Conservation (phyloP, 2,797 vertebrate species). For the Malurus splendens region DNA sequence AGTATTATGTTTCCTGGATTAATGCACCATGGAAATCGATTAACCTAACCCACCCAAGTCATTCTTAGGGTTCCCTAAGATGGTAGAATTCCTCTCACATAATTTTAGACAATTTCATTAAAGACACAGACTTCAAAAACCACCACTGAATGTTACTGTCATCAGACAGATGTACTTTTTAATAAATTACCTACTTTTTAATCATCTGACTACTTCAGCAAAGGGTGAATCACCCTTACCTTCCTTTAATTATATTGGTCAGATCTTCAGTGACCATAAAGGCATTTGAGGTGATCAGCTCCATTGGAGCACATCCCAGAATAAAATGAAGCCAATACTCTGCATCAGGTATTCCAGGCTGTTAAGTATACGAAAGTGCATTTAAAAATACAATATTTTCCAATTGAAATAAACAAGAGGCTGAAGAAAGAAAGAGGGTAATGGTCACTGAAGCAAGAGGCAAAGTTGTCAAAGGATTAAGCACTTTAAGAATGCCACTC, state of each 20-base stretch:
- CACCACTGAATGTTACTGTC: accelerated
- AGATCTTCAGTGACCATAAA: neutral
- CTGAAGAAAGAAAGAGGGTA: neutral
- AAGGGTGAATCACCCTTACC: neutral
- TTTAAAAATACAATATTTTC: neutral
- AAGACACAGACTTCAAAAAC: neutral
- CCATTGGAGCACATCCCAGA: neutral
- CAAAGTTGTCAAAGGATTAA: neutral
- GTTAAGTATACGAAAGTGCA: neutral
- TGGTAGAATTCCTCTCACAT: neutral
- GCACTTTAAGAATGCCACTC: neutral
- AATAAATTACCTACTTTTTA: neutral
- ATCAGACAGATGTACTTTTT: neutral
- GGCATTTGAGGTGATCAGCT: neutral
- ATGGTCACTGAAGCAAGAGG: neutral
- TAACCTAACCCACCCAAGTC: neutral
- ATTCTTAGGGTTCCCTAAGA: neutral
- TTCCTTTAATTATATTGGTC: neutral
- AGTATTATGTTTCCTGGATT: neutral
- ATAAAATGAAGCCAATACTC: neutral
- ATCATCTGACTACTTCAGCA: neutral
- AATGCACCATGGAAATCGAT: neutral
- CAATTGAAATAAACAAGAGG: neutral
- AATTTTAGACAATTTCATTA: neutral
- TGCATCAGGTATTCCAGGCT: neutral